Base-by-base conservation (phyloP, 1,140 invertebrate species). In the Pseudomyrmex pallidus region DNA sequence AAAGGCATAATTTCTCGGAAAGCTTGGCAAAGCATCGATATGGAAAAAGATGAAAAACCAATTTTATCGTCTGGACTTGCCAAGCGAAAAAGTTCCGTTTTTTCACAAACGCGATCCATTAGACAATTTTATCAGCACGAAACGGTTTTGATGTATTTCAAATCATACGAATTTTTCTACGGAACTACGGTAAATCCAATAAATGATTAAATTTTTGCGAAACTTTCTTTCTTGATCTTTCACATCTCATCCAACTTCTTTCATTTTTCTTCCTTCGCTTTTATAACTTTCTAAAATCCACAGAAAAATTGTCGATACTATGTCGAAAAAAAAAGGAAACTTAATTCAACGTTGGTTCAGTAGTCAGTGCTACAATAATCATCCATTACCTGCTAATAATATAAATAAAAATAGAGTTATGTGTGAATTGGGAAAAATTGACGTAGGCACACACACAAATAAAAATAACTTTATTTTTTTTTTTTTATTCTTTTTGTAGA, bases 271-370 rank as follows among this genome's bases (percentile, higher is more conserved):
- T 52, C 44, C 13, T 25, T 46, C 17, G n/a, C 59, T 46, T 17
- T 63, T 46, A 17, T 46, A 76, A 77, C 62, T 77, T 66, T 77
- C 15, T 44, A 66, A 67, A 77, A 67, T 0, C 17, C 48, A 54
- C 17, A n/a, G 48, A 77, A 76, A 77, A 77, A 67, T 35, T 56
- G 62, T 48, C 74, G 74, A 77, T 77, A 77, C n/a, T 25, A 7
- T 35, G 62, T 67, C 59, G 59, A 77, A 44, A 25, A 44, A 25
- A 25, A 20, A 35, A 35, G 5, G 5, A 35, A 35, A 35, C 35
- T 35, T 35, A 35, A 7, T 44, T 67, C 44, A 54, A 54, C 48
- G 48, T 66, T 77, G 8, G 48, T 17, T 56, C 1, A 22, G 48
- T 66, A n/a, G 64, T 66, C 25, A 66, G 20, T 44, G 25, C 13